Conservation (phyloP, 2,113 vertebrate genomes). For the Centrocercus urophasianus region DNA sequence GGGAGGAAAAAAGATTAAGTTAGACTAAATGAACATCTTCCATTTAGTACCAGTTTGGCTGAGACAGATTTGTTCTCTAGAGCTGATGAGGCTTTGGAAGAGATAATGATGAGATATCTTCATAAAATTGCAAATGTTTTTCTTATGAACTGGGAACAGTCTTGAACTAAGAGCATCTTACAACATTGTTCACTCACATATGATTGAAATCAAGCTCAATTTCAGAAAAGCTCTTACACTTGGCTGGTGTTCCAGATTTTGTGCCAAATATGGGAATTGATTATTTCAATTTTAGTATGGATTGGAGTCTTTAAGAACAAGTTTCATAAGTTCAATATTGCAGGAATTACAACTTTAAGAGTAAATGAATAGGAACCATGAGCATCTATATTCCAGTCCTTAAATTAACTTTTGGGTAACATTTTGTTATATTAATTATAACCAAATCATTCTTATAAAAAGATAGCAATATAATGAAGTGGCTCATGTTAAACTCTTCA, state of each 20-base stretch:
- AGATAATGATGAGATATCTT: neutral
- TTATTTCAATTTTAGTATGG: conserved; percentile 1
- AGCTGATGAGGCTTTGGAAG: conserved; percentile 16
- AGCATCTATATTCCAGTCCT: neutral
- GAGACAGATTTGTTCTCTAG: neutral
- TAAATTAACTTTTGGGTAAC: neutral
- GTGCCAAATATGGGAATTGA: neutral
- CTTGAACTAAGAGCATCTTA: neutral
- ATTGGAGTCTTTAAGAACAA: neutral
- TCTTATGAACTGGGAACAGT: conserved; percentile 4
- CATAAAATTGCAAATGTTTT: conserved; percentile 37
- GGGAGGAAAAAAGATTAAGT: conserved; percentile 17
- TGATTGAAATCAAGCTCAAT: conserved; percentile 46
- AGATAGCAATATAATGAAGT: neutral
- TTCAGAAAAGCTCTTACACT: neutral
- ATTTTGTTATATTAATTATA: neutral
- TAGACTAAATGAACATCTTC: neutral
- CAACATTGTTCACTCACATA: conserved; percentile 4
- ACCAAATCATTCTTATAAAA: neutral
- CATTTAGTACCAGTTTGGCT: conserved; percentile 23
- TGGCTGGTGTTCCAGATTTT: neutral
- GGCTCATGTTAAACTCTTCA: neutral
- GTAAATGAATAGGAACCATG: neutral
- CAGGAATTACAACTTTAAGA: neutral
- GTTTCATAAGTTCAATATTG: neutral